Evolutionary conservation across 2,113 vertebrate genomes (phyloP).

Genomic region (Taurulus bubalis): DNA sequence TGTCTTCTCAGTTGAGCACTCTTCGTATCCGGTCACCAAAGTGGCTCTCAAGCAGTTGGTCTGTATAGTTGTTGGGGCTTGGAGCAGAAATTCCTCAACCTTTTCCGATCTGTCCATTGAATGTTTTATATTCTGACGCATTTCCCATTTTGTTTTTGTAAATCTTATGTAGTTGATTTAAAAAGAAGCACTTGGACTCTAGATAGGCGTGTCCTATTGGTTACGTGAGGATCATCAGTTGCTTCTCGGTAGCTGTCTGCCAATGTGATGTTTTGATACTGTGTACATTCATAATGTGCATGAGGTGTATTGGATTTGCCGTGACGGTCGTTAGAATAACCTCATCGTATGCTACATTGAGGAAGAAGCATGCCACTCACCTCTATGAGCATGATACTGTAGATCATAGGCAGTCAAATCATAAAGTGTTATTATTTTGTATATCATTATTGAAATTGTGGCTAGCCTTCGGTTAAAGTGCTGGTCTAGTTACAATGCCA

Average conservation of each 20-base stretch:
- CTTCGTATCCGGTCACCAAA: constrained; percentile 22
- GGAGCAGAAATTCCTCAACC: constrained; percentile 38
- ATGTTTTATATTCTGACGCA: constrained; percentile 66
- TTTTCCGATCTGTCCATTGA: constrained; percentile 49
- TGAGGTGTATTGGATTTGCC: constrained; percentile 70
- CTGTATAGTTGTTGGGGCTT: not conserved
- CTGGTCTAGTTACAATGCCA: constrained; percentile 9
- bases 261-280: constrained; percentile 73
- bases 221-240: constrained; percentile 52
- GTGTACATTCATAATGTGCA: constrained; percentile 72
- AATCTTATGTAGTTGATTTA: constrained; percentile 37
- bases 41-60: constrained; percentile 33
- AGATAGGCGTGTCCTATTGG: constrained; percentile 49
- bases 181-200: constrained; percentile 61
- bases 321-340: constrained; percentile 50
- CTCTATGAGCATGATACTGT: constrained; percentile 63
- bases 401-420: constrained; percentile 53
- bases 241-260: constrained; percentile 68
- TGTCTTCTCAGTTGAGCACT: constrained; percentile 40
- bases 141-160: constrained; percentile 64
- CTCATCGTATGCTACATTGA: constrained; percentile 53
- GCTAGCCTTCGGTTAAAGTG: constrained; percentile 9
- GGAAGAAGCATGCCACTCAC: constrained; percentile 67
- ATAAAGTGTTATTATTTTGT: constrained; percentile 69
- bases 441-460: constrained; percentile 43